Evolutionary conservation across 1,140 invertebrate genomes (phyloP), one percentile per base, ranked within the genome.

Genomic region (Chionoecetes opilio): DNA sequence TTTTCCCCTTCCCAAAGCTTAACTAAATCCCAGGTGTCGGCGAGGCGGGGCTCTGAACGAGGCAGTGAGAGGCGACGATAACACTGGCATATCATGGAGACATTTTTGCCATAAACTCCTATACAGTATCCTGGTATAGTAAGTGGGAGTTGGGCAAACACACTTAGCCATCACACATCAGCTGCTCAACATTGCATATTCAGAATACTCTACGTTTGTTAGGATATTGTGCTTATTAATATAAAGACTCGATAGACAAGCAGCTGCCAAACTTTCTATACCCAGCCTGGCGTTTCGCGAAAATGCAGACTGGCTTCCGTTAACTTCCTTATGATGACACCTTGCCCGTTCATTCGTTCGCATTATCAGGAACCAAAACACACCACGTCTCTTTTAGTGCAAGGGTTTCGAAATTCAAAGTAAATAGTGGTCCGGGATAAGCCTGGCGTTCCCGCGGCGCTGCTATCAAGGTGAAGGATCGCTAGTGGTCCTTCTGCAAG

Each of bases 201-300:
- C 63, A 75, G 63, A 75, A 26, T 75, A 17, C n/a, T n/a, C 26
- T 26, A n/a, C 63, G 6, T 26, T 17, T 75, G 63, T 75, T 26
- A 26, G 26, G 63, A 75, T 75, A 75, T 75, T 75, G 26, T 75
- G 63, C n/a, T 21, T 17, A 75, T 75, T 75, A 75, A 75, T 17
- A 75, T 75, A 75, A 75, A 75, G n/a, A 75, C 63, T n/a, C 26
- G 63, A 26, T 21, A 21, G 21, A 75, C 63, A 75, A 75, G 63
- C 63, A 75, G 9, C 63, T 75, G 63, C 63, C 63, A 75, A 75
- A 75, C 26, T 75, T 75, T 75, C n/a, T n/a, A n/a, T n/a, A 75
- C n/a, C n/a, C 46, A 53, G 46, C 21, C 46, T 53, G 21, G 11
- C 46, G 46, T 53, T 3, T 26, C 63, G 21, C 21, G 63, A n/a